Base-by-base conservation (phyloP, 2,113 vertebrate species). In the Butastur rufipennis region DNA sequence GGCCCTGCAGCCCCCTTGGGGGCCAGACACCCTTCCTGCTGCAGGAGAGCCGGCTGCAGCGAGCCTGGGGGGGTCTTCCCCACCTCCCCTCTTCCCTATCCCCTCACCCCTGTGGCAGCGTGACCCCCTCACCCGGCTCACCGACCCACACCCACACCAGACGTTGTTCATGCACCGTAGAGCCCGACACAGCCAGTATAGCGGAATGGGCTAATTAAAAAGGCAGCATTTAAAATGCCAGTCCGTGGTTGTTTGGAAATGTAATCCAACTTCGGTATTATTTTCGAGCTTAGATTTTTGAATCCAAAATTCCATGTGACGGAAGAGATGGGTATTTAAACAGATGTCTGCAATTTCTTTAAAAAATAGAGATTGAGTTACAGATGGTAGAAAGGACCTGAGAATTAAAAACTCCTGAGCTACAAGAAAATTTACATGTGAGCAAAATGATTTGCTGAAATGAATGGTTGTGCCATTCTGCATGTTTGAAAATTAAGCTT, bases 341-440 rank as follows among this genome's bases (percentile, higher is more conserved):
- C 97, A 98, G 96, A 98, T 97, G 96, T 92, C 96, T 97, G 86
- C 89, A 93, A 90, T 97, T 97, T 93, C 93, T 97, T 97, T 90
- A 86, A 96, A 95, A 97, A 97, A 95, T 72, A 94, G 87, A 96
- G 94, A 97, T 95, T 93, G 96, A 97, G 91, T 96, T 97, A 97
- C 97, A 97, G 97, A 97, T 97, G 97, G 97, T 81, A 84, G 84
- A 94, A 97, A 94, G 90, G 88, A 89, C 63, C 94, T 95, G 93
- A 96, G 93, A 97, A 97, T 92, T 91, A 65, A 97, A 97, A 96
- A 77, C 74, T 95, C 94, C 73, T 40, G 4, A 96, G 90, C 36
- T 82, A 91, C 86, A 94, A 70, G 95, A 77, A 96, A 95, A 97
- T 97, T 86, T 95, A 95, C 93, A 95, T 95, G 95, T 83, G 94